Conservation (phyloP, 1,140 invertebrate species). For the Aphelenchoides avenae region DNA sequence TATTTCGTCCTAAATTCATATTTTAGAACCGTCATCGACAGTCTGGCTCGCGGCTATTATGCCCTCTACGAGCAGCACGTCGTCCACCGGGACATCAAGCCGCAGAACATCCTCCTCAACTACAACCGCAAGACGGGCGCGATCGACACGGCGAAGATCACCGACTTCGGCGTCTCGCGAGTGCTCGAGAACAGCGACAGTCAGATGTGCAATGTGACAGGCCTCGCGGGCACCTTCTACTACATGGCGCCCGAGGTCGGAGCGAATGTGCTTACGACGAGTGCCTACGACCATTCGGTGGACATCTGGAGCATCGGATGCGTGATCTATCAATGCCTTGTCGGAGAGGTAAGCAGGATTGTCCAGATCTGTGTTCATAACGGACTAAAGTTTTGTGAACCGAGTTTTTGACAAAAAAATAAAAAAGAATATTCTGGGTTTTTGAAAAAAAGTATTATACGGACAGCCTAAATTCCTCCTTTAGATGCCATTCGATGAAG, state of each 20-base stretch:
- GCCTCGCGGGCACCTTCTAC: conserved; percentile 54
- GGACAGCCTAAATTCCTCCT: conserved; percentile 21
- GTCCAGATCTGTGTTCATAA: neutral
- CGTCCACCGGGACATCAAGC: conserved; percentile 57
- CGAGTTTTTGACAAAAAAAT: too few species aligned
- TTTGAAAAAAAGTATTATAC: too few species aligned
- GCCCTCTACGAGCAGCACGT: conserved; percentile 48
- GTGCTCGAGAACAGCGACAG: conserved; percentile 38
- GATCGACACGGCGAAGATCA: conserved; percentile 49
- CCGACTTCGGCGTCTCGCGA: conserved; percentile 53
- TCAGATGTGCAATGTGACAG: conserved; percentile 50
- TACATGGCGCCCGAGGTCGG: conserved; percentile 57
- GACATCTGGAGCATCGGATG: conserved; percentile 57
- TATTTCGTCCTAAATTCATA: neutral
- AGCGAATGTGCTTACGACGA: conserved; percentile 46
- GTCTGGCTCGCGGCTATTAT: conserved; percentile 53
- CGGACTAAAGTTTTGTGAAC: too few species aligned
- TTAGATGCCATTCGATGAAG: conserved; percentile 53
- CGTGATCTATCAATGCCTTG: conserved; percentile 49
- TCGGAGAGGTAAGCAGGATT: conserved; percentile 38
- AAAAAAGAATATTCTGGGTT: too few species aligned
- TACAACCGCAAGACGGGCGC: conserved; percentile 17
- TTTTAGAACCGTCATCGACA: conserved; percentile 45
- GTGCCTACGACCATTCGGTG: conserved; percentile 48
- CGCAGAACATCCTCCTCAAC: conserved; percentile 52